Percentiles rank a stretch among this genome's conserved stretches.
phyloP scores from a whole-genome alignment of 1,140 invertebrate genomes.

The Heterodera schachtii region DNA sequence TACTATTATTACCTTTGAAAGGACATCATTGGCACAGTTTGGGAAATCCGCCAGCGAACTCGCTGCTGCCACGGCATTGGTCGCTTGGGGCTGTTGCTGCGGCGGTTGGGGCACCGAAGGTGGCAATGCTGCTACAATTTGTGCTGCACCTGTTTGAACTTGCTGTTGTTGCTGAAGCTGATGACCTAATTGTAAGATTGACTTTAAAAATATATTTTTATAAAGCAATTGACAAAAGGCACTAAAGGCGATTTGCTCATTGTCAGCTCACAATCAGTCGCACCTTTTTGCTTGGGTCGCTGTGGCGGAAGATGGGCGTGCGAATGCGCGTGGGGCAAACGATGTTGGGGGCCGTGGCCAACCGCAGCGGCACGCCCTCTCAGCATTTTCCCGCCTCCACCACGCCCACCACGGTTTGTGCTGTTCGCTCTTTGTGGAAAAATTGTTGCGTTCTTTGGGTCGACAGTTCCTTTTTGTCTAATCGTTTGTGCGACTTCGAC shows the following conservation, averaged over 20 bases:
- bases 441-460: background rate
- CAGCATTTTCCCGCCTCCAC: background rate
- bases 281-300: background rate
- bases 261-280: no score
- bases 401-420: background rate
- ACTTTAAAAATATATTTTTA: no score
- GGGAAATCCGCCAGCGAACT: background rate
- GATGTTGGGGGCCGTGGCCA: background rate
- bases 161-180: background rate
- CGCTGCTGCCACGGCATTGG: background rate
- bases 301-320: background rate
- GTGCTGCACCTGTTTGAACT: background rate
- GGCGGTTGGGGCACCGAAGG: background rate
- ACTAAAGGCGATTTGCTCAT: background rate
- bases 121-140: background rate
- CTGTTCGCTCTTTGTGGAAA: background rate
- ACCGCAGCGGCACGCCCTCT: background rate
- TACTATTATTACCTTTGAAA: constrained; percentile 2
- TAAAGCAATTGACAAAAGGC: no score
- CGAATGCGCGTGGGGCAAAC: background rate
- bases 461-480: no score
- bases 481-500: no score
- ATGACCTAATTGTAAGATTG: background rate
- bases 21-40: constrained; percentile 21
- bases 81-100: background rate